A percentile compares a stretch with the other conserved stretches of the same genome.
phyloP scores from a whole-genome alignment of 2,797 vertebrate genomes.

The Anolis apletophallus region DNA sequence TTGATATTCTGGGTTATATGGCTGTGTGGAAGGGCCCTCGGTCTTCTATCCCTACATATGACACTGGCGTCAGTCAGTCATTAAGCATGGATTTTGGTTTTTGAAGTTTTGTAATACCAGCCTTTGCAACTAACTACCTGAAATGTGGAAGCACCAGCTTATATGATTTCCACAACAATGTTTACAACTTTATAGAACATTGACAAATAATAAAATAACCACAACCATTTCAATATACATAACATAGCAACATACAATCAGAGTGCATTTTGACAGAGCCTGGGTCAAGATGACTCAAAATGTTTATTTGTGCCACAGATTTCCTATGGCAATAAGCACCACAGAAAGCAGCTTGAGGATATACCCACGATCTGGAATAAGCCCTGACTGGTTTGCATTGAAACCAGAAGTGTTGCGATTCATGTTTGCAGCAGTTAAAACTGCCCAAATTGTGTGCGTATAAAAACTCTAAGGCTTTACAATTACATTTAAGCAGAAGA shows the following conservation, averaged over 20 bases:
- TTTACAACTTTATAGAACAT: background rate
- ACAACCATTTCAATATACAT: constrained; percentile 1
- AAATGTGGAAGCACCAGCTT: background rate
- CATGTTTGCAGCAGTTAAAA: background rate
- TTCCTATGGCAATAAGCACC: background rate
- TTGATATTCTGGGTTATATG: too few relatives aligned
- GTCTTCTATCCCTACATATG: background rate
- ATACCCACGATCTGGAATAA: background rate
- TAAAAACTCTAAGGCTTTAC: background rate
- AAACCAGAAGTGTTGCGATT: background rate
- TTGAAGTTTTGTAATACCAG: background rate
- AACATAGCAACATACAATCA: background rate
- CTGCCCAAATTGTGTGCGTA: background rate
- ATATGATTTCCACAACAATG: background rate
- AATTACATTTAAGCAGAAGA: background rate
- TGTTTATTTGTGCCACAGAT: background rate
- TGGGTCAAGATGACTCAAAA: background rate
- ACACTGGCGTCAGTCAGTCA: background rate
- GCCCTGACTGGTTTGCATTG: background rate
- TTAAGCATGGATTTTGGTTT: background rate
- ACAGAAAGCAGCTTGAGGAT: background rate
- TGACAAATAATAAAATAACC: background rate
- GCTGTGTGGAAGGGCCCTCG: background rate
- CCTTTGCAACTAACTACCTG: background rate
- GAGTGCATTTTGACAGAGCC: background rate